Conservation (phyloP, 2,113 vertebrate species). For the Elephas maximus region DNA sequence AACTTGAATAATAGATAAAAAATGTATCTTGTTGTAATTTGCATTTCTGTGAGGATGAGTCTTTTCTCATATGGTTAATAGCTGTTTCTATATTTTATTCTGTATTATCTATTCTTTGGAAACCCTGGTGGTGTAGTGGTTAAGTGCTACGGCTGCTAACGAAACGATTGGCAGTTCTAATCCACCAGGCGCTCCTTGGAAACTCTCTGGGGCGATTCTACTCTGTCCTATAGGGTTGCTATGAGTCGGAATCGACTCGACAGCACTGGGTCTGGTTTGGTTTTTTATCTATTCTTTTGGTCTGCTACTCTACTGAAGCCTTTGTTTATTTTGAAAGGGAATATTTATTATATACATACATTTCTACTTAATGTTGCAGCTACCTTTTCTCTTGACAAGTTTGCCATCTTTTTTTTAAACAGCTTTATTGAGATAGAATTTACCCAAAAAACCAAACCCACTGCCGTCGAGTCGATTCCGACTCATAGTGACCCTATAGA, state of each 20-base stretch:
- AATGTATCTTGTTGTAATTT: not conserved
- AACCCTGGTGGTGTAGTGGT: too few relatives aligned
- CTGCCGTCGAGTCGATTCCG: too few relatives aligned
- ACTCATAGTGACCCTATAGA: too few relatives aligned
- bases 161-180: too few relatives aligned
- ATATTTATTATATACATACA: not conserved
- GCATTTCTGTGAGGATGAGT: slow-evolving; percentile 2
- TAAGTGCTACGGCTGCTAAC: too few relatives aligned
- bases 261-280: too few relatives aligned
- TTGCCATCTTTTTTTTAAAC: slow-evolving; percentile 4
- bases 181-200: too few relatives aligned
- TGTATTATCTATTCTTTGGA: not conserved
- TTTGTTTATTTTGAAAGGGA: slow-evolving; percentile 25
- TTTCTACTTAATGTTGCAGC: not conserved
- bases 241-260: too few relatives aligned
- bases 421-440: not conserved
- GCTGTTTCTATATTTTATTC: not conserved
- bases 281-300: not conserved
- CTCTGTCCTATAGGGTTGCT: too few relatives aligned
- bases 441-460: too few relatives aligned
- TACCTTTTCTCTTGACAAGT: not conserved
- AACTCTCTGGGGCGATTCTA: too few relatives aligned
- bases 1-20: not conserved
- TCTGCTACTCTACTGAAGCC: not conserved
- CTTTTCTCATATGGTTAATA: not conserved